Percentiles rank a stretch among this genome's conserved stretches.
Conservation (phyloP, 2,797 vertebrate genomes). For the Esox lucius region DNA sequence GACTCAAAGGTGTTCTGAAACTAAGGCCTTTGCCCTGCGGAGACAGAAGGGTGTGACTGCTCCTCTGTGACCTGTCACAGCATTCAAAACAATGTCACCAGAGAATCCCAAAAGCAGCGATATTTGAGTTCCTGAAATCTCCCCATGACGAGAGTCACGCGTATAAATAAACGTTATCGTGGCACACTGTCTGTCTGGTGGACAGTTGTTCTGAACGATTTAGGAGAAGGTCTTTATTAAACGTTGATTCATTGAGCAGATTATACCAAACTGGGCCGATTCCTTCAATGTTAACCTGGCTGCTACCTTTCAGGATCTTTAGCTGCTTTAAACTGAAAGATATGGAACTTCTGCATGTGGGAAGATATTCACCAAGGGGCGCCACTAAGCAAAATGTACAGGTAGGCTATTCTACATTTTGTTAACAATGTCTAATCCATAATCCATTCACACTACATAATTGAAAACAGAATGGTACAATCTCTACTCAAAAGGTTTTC, state of each 20-base stretch:
- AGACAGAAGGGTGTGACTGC: conserved; percentile 26
- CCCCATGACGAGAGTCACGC: conserved; percentile 6
- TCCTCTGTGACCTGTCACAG: conserved; percentile 20
- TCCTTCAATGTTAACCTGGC: too few species aligned
- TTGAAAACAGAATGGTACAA: too few species aligned
- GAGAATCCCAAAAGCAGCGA: conserved; percentile 3
- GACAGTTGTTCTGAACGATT: neutral
- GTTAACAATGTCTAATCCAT: too few species aligned
- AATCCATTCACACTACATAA: too few species aligned
- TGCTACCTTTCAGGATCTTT: too few species aligned
- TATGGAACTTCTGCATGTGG: too few species aligned
- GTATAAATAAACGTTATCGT: neutral
- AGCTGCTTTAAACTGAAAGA: too few species aligned
- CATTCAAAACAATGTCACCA: conserved; percentile 24
- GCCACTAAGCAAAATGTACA: too few species aligned
- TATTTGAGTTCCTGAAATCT: conserved; percentile 6
- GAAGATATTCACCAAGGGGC: too few species aligned
- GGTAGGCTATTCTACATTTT: too few species aligned
- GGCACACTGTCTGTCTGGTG: neutral
- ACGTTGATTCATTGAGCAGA: neutral
- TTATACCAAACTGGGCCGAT: neutral
- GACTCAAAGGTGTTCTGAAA: neutral
- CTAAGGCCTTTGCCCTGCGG: conserved; percentile 15
- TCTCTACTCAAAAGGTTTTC: too few species aligned
- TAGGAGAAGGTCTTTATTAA: neutral